Base-by-base conservation (phyloP, 2,797 vertebrate genomes). In the Sebastes taczanowskii region DNA sequence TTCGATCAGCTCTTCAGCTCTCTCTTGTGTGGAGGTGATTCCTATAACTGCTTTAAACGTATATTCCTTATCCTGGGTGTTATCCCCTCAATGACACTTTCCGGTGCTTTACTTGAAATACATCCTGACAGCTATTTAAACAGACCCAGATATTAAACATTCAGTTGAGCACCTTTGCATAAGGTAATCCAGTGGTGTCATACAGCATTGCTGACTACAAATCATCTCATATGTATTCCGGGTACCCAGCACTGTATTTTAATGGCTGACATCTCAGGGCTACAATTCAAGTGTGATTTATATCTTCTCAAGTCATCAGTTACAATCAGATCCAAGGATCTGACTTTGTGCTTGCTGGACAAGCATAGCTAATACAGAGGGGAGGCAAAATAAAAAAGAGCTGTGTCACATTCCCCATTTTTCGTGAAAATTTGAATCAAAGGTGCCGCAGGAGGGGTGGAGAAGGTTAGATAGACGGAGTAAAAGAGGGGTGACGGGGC, bases 271-370 rank as follows among this genome's bases (percentile, higher is more conserved):
- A 90, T 90, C 90, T 89, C 91, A 90, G 91, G 92, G 94, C 90
- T 92, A 88, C 92, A 86, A 88, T 93, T 92, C 89, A 87, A 85
- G 87, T 89, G 88, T 91, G 92, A 95, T 95, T 95, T 94, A 93
- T 94, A 88, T 89, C 93, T 90, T 81, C 86, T 92, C 79, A 91
- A 91, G 90, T 91, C 92, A 90, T 94, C 93, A 90, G 87, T 93
- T 91, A 92, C 84, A 91, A 92, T 94, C 91, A 88, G 77, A 91
- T 87, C 88, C 87, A 91, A 89, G 91, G 88, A 89, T 93, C 89
- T 85, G 87, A 89, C 91, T 91, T 80, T 72, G 82, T 74, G 83
- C 88, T 76, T 8, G 16, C 77, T 70, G 86, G 85, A 85, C 81
- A 62, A 65, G 89, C 83, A 77, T 52, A 65, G 83, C 84, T 89